Percentiles rank a stretch among this genome's conserved stretches.
Conservation (phyloP, 2,888 invertebrate species). For the Podotricha telesiphe region DNA sequence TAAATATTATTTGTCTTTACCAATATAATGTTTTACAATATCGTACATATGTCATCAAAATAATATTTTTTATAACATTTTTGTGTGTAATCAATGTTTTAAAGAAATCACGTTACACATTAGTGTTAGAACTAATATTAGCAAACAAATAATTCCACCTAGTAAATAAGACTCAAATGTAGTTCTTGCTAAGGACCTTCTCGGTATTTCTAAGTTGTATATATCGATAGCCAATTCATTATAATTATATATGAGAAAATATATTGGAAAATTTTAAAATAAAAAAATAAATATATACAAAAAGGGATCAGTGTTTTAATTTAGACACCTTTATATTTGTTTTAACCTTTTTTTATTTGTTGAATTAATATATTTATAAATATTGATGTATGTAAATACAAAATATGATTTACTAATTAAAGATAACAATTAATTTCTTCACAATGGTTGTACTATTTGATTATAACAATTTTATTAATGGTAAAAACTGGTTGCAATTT, state of each 20-base stretch:
- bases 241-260: conserved; percentile 71
- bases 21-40: background rate
- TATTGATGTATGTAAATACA: background rate
- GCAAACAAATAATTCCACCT: conserved; percentile 73
- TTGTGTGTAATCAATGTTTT: conserved; percentile 16
- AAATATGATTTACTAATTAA: background rate
- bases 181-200: conserved; percentile 72
- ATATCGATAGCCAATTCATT: conserved; percentile 74
- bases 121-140: conserved; percentile 34
- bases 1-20: background rate
- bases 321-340: conserved; percentile 4
- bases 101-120: conserved; percentile 40
- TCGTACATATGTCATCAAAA: conserved; percentile 8
- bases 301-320: conserved; percentile 56
- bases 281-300: conserved; percentile 72
- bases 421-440: background rate
- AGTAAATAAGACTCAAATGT: conserved; percentile 76
- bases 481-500: background rate
- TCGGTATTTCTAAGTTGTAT: conserved; percentile 73
- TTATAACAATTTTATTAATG: background rate
- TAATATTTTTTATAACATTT: conserved; percentile 26
- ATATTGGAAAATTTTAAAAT: conserved; percentile 60
- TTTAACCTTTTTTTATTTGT: conserved; percentile 15
- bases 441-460: background rate
- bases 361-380: background rate